phyloP scores from a whole-genome alignment of 1,140 invertebrate genomes.

The Zaprionus camerounensis region DNA sequence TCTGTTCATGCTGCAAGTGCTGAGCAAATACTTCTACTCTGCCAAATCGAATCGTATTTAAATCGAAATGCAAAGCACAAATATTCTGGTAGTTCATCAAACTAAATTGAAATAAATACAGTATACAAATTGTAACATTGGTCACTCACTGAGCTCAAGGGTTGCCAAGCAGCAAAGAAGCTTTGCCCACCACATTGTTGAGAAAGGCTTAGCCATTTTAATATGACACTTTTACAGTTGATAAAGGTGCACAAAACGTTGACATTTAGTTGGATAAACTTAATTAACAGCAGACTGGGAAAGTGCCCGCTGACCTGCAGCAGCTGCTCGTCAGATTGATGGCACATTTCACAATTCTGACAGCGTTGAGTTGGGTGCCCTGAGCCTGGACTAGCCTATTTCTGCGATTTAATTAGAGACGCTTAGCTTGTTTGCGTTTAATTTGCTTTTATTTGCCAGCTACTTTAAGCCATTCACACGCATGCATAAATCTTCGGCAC shows the following conservation, averaged over 20 bases:
- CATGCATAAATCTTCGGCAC: slow-evolving; percentile 76
- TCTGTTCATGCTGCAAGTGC: slow-evolving; percentile 33
- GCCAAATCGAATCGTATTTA: slow-evolving; percentile 37
- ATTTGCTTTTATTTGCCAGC: slow-evolving; percentile 71
- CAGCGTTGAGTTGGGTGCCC: slow-evolving; percentile 43
- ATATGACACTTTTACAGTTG: slow-evolving; percentile 56
- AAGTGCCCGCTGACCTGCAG: slow-evolving; percentile 1
- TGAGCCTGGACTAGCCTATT: slow-evolving; percentile 22
- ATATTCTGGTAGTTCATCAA: slow-evolving; percentile 1
- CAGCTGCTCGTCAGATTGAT: slow-evolving; percentile 60
- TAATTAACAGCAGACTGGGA: slow-evolving; percentile 61
- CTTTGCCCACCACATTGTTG: slow-evolving; percentile 25
- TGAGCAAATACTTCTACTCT: slow-evolving; percentile 27
- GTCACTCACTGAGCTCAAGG: too few relatives aligned
- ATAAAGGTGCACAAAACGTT: slow-evolving; percentile 58
- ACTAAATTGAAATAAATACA: slow-evolving; percentile 19
- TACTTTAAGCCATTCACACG: slow-evolving; percentile 77
- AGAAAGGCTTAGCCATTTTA: slow-evolving; percentile 55
- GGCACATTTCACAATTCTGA: slow-evolving; percentile 60
- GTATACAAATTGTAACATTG: background rate
- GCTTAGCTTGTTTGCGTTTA: slow-evolving; percentile 78
- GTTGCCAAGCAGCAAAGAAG: background rate
- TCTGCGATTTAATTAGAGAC: slow-evolving; percentile 73
- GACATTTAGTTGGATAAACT: slow-evolving; percentile 57
- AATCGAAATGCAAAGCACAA: slow-evolving; percentile 25